Conservation (phyloP, 2,888 invertebrate genomes). For the Clepsis dumicolana region DNA sequence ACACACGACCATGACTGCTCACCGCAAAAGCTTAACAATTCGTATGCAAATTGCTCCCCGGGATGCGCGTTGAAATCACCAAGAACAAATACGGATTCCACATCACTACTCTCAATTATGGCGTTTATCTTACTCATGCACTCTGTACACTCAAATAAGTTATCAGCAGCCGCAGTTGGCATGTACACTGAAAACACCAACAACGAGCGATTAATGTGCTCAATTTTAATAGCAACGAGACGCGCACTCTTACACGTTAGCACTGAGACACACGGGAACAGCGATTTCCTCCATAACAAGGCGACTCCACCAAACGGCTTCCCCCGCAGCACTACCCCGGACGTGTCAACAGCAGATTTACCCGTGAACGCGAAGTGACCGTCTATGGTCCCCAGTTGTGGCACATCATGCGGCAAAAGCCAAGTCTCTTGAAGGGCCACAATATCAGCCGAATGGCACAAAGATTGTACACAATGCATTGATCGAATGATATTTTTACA, state of each 20-base stretch:
- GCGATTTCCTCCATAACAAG: background rate
- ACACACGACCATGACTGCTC: background rate
- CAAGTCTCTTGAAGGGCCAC: background rate
- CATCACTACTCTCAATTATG: background rate
- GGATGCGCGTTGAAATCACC: background rate
- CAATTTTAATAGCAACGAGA: background rate
- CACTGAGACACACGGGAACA: background rate
- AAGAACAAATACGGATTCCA: background rate
- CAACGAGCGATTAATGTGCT: background rate
- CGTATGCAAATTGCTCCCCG: background rate
- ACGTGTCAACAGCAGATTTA: background rate
- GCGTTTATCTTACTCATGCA: background rate
- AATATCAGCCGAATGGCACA: background rate
- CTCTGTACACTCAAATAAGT: background rate
- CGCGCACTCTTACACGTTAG: background rate
- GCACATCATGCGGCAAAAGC: background rate
- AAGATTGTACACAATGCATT: background rate
- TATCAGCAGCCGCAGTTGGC: background rate
- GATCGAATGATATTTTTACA: background rate
- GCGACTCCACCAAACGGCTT: background rate
- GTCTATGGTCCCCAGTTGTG: background rate
- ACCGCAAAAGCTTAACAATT: background rate
- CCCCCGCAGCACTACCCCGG: background rate
- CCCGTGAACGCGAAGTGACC: background rate
- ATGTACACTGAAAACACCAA: background rate